Evolutionary conservation across 2,888 invertebrate species (phyloP).

Genomic region (Drosophila sordidapex): DNA sequence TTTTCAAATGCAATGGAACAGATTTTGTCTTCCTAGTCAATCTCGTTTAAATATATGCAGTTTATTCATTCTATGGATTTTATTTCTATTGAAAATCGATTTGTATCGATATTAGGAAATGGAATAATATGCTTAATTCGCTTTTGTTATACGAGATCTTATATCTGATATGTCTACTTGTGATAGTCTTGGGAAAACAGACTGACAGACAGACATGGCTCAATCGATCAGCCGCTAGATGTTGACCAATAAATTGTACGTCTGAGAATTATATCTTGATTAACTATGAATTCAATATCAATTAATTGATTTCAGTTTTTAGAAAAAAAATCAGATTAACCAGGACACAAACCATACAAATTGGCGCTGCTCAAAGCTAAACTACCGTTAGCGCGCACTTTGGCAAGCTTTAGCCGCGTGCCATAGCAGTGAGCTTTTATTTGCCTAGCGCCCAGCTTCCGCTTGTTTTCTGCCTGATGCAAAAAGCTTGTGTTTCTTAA

Average conservation of each 20-base stretch:
- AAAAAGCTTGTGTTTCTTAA: slow-evolving; percentile 33
- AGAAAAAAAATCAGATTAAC: slow-evolving; percentile 8
- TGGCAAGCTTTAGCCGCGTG: not conserved
- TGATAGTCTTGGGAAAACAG: not conserved
- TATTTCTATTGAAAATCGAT: not conserved
- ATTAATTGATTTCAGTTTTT: not conserved
- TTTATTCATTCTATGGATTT: not conserved
- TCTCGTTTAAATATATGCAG: not conserved
- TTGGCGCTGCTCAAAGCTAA: slow-evolving; percentile 28
- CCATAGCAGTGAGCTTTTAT: slow-evolving; percentile 43
- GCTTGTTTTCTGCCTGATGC: slow-evolving; percentile 1
- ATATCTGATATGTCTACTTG: not conserved
- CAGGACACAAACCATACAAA: slow-evolving; percentile 31
- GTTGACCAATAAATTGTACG: not conserved
- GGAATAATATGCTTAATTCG: not conserved
- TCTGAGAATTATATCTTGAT: not conserved
- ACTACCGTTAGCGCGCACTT: slow-evolving; percentile 10
- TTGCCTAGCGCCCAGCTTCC: slow-evolving; percentile 26
- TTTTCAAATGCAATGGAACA: not conserved
- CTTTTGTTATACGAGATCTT: not conserved
- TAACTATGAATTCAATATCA: not conserved
- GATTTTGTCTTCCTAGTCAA: not conserved
- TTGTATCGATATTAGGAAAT: not conserved
- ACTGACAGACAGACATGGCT: too few relatives aligned
- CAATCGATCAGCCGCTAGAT: not conserved